phyloP scores from a whole-genome alignment of 2,888 invertebrate genomes.

The Drosophila mettleri region DNA sequence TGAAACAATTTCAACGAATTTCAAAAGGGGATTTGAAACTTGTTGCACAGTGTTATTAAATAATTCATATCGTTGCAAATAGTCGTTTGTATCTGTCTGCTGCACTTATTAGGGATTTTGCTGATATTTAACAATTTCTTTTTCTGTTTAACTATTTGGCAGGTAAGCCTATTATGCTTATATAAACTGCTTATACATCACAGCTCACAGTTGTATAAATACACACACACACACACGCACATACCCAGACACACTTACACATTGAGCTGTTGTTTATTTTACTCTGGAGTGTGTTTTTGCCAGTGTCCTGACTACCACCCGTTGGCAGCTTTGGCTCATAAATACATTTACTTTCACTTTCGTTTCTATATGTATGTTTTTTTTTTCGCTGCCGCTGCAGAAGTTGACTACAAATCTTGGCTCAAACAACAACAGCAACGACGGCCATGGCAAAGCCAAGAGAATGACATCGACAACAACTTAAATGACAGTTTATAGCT shows the following conservation, averaged over 20 bases:
- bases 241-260: slow-evolving; percentile 1
- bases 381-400: slow-evolving; percentile 23
- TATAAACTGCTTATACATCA: slow-evolving; percentile 16
- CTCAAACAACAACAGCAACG: slow-evolving; percentile 41
- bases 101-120: background rate
- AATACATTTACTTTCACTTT: slow-evolving; percentile 77
- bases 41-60: slow-evolving; percentile 1
- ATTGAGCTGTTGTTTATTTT: slow-evolving; percentile 60
- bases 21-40: background rate
- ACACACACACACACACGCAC: slow-evolving; percentile 6
- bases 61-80: background rate
- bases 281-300: slow-evolving; percentile 70
- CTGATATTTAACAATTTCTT: slow-evolving; percentile 10
- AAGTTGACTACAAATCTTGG: slow-evolving; percentile 75
- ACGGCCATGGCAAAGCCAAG: slow-evolving; percentile 30
- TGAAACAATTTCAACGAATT: no score
- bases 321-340: slow-evolving; percentile 58
- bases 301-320: slow-evolving; percentile 22
- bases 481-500: slow-evolving; percentile 79
- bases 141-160: slow-evolving; percentile 13
- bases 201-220: background rate
- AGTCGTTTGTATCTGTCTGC: background rate
- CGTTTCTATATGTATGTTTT: background rate
- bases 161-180: slow-evolving; percentile 51
- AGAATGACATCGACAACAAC: slow-evolving; percentile 80